phyloP scores from a whole-genome alignment of 2,113 vertebrate genomes.

The Thunnus thynnus region DNA sequence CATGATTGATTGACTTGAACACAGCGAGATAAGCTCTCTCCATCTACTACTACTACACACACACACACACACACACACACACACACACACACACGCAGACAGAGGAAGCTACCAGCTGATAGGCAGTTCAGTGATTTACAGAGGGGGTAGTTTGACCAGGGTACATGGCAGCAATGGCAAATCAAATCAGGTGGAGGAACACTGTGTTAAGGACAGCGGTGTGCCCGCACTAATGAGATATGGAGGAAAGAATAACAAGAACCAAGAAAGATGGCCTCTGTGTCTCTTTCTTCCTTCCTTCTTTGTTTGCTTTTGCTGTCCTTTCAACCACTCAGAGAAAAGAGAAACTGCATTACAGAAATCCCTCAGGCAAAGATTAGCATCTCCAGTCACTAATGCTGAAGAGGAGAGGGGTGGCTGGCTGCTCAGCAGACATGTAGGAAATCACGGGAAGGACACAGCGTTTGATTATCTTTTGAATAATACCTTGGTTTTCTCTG shows the following conservation, averaged over 20 bases:
- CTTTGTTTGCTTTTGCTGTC: constrained; percentile 29
- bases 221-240: constrained; percentile 70
- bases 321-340: constrained; percentile 73
- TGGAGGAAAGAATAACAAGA: constrained; percentile 34
- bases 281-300: constrained; percentile 10
- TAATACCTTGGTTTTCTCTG: neutral
- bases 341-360: constrained; percentile 76
- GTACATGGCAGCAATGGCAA: constrained; percentile 53
- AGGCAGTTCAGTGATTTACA: constrained; percentile 52
- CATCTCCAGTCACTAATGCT: constrained; percentile 76
- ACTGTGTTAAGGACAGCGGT: constrained; percentile 67
- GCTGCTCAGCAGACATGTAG: constrained; percentile 6
- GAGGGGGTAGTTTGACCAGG: constrained; percentile 19
- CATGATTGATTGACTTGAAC: constrained; percentile 27
- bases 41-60: neutral
- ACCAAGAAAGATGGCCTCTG: constrained; percentile 42
- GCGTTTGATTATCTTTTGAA: neutral
- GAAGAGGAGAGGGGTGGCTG: neutral
- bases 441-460: neutral
- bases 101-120: neutral
- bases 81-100: constrained; percentile 3
- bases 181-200: constrained; percentile 76
- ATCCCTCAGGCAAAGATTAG: constrained; percentile 76
- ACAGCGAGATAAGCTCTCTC: constrained; percentile 32
- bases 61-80: neutral